Base-by-base conservation (phyloP, 2,888 invertebrate species). In the Hesperia comma region DNA sequence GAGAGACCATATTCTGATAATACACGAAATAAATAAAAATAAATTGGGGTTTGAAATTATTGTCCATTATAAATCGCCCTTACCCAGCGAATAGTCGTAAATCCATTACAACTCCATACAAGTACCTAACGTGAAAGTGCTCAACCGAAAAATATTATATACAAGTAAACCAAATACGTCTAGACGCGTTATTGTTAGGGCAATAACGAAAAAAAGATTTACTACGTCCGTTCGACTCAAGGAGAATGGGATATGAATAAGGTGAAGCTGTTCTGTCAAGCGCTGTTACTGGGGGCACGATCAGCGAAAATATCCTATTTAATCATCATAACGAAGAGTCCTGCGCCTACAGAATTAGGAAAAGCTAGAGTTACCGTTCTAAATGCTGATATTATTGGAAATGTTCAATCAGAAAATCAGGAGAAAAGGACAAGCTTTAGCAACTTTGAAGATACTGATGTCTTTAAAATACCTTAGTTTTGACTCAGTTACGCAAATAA, bases 161-260 rank as follows among this genome's bases (percentile, higher is more conserved):
- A 53, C 51, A 51, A 58, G n/a, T 40, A 49, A 67, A 61, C 62
- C 21, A 49, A 49, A 49, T 53, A 46, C 67, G 73, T 74, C 72
- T 72, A 74, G 73, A 72, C 73, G 46, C 55, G 51, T 61, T 61
- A 61, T 69, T 67, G 68, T 68, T 63, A 53, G 55, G 58, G 58
- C 41, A 67, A 69, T 62, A 66, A 69, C 57, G 53, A 32, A 51
- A 51, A 69, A 63, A 61, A 72, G 69, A 71, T 72, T 71, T 68
- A 69, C 53, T 61, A 53, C 37, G 54, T 68, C 63, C 63, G 63
- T 51, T 58, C 49, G 67, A 67, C 68, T 72, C 62, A 40, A 46
- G 69, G 61, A 60, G 56, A 70, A 70, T 51, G 61, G 68, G 68
- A 64, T 63, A 19, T 55, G 37, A 43, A 54, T 62, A 53, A 63